Evolutionary conservation across 2,113 vertebrate genomes (phyloP), one percentile per base, ranked within the genome.

Genomic region (Mixornis gularis): DNA sequence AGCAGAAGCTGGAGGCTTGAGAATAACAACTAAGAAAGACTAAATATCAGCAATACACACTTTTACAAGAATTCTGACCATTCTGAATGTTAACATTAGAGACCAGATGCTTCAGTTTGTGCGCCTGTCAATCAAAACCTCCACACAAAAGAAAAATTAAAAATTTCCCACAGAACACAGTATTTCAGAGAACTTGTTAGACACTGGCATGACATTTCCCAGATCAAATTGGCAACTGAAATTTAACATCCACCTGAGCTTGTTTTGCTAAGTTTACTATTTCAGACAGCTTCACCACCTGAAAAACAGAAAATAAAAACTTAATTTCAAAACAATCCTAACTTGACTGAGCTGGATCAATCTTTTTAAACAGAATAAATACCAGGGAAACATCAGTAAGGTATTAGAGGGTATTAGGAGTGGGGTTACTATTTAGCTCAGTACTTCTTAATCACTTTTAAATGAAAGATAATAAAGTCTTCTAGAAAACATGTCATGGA

Each of bases 221-320:
- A 56, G 65, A 82, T 98, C 98, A 99, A 97, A 99, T 99, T 71
- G 99, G 99, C 97, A 99, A 97, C 96, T 99, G 99, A 97, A 99
- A 99, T 96, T 99, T 99, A 95, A 99, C 99, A 96, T 99, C 99
- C 95, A 99, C 98, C 41, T 99, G 99, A 92, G 99, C 99, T 96
- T 99, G 98, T 84, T 99, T 99, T 46, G 99, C 99, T 97, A 99
- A 95, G 3, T 70, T 99, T 65, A 99, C 98, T 59, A 99, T 99
- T 97, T 99, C 99, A 93, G 99, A 99, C 79, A 99, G 99, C 92
- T 99, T 99, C 69, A 99, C 99, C 95, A 99, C 99, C 99, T 99
- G 96, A 12, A 97, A 94, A 91, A 83, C 40, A 97, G 91, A 95
- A 80, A 93, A 94, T 3, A 92, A 68, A 76, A 22, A 58, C 7